Evolutionary conservation across 2,113 vertebrate genomes (phyloP).

Genomic region (Apeltes quadracus): DNA sequence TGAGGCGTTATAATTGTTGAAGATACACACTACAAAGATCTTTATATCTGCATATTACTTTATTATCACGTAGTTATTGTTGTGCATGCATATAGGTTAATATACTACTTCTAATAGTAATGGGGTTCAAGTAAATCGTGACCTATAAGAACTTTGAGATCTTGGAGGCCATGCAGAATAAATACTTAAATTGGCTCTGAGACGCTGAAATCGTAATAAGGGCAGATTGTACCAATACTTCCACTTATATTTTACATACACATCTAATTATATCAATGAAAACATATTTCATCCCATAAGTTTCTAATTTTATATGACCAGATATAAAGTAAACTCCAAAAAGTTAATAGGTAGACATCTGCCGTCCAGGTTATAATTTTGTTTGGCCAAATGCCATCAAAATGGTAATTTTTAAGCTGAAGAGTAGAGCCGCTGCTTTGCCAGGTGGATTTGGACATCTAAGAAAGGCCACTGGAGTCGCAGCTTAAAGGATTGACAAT

Average conservation of each 20-base stretch:
- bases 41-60: no score
- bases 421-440: slow-evolving; percentile 9
- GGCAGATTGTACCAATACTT: background rate
- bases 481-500: slow-evolving; percentile 26
- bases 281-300: background rate
- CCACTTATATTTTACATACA: no score
- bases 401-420: slow-evolving; percentile 7
- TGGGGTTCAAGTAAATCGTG: background rate
- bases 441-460: slow-evolving; percentile 19
- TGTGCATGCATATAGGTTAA: background rate
- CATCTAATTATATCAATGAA: background rate
- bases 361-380: background rate
- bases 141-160: background rate
- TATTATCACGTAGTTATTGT: background rate
- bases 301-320: background rate
- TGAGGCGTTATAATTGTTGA: background rate
- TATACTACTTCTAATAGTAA: background rate
- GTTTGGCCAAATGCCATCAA: slow-evolving; percentile 26
- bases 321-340: background rate
- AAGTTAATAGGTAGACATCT: background rate
- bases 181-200: background rate
- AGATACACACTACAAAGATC: background rate
- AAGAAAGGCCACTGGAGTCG: slow-evolving; percentile 13
- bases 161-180: background rate
- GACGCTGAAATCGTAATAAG: background rate